These are phyloP conservation scores for Poecilia picta DNA, from an alignment of 2,797 vertebrate genomes.

Conservation along the genomic window DNA sequence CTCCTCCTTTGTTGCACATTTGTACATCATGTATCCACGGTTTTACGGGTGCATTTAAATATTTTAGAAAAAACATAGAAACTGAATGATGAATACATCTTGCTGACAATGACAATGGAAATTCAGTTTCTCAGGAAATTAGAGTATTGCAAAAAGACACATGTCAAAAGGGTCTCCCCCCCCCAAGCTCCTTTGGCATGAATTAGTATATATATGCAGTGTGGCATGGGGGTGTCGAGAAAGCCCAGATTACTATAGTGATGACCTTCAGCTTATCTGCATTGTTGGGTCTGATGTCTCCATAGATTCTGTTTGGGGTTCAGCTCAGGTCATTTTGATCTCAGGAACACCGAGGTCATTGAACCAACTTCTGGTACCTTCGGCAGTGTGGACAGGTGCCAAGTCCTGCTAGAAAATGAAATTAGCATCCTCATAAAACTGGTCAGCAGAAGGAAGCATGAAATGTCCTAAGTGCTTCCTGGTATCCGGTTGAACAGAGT, in stretches of 20 bases:
- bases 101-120: neutral
- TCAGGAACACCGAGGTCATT: neutral
- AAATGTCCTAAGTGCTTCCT: neutral
- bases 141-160: neutral
- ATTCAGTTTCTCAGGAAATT: neutral
- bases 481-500: neutral
- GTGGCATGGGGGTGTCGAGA: neutral
- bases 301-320: neutral
- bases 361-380: neutral
- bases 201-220: neutral
- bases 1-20: conserved; percentile 13
- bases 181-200: neutral
- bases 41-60: neutral
- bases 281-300: neutral
- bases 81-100: neutral
- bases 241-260: neutral
- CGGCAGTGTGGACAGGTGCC: neutral
- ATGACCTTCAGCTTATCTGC: neutral
- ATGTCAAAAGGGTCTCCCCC: neutral
- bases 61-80: neutral
- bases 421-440: neutral
- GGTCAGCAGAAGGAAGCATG: neutral
- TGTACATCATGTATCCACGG: conserved; percentile 13
- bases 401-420: neutral
- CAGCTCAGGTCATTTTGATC: neutral